Evolutionary conservation across 1,140 invertebrate species (phyloP), one percentile per base, ranked within the genome.

Genomic region (Nomia melanderi): DNA sequence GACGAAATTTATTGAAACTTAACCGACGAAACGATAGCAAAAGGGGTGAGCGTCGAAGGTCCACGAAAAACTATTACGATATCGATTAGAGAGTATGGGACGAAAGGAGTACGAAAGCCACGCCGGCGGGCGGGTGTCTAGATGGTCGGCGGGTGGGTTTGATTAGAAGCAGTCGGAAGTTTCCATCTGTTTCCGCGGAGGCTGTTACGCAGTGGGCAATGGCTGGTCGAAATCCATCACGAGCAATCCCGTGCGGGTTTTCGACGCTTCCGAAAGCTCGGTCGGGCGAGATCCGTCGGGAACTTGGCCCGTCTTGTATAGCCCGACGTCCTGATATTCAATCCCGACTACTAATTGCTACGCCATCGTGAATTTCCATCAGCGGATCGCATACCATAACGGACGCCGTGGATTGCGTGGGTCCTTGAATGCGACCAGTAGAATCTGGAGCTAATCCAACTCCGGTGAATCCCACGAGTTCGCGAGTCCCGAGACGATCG

Each of bases 51-150:
- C 14, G 65, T 73, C 41, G 60, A n/a, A 41, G 0, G 5, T 62
- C 36, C 69, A 79, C 75, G 75, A 81, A 84, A 84, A 82, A 84
- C 82, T 71, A 73, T 82, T 73, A 63, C 56, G 50, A 72, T 74
- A 64, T 77, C 69, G 31, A 33, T 23, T 50, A 29, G 41, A 23
- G 39, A 71, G 23, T 25, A 36, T n/a, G 25, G 31, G n/a, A 9
- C n/a, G 17, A 17, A 9, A 33, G n/a, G 23, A 11, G 5, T 12
- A 54, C 60, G 23, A 11, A 65, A 54, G 71, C 60, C 31, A 4
- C 14, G 20, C 17, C 33, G 3, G 33, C 8, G 33, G 8, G 33
- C 3, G 33, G 33, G 20, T 6, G 47, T 50, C 20, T 50, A 20
- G 44, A n/a, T n/a, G 20, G 47, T 50, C n/a, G 47, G 17, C 20